Evolutionary conservation across 2,888 invertebrate species (phyloP), one percentile per base, ranked within the genome.

Genomic region (Aricia artaxerxes): DNA sequence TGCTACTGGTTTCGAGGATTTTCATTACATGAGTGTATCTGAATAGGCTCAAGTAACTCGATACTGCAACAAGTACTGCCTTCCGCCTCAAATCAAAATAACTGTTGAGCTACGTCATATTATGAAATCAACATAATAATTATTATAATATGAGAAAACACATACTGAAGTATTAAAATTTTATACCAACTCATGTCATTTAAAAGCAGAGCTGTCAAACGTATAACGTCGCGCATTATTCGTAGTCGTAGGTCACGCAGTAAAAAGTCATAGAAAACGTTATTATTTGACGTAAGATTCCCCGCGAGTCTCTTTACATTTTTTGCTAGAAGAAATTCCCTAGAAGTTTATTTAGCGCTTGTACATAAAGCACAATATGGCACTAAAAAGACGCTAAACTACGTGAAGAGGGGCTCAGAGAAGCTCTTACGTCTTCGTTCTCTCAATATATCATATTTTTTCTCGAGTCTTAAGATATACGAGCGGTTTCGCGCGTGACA

Each of bases 391-490:
- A 88, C 91, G 89, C 88, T 91, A 91, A 92, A 90, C 90, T 88
- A 84, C 81, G 85, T 84, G 83, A 86, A 87, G 88, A 87, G 88
- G 89, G 88, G 91, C 89, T 88, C 90, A 88, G 88, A 83, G 89
- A 90, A 89, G 90, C 91, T 92, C 90, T 92, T 89, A 90, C 89
- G 88, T 90, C 90, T 89, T 89, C 92, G 92, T 93, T 89, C 89
- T 90, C 91, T 90, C 90, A 90, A 94, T 94, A 94, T 92, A 93
- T 94, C 92, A 94, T 93, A 91, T 94, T 94, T 93, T 94, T 93
- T 92, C 89, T 85, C 89, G 85, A 86, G 86, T 86, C 86, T 85
- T 86, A 88, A 91, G 93, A 94, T 92, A 92, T 92, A 93, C 87
- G 93, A 90, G 89, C 91, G 91, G 92, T 89, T 88, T 86, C 91